Evolutionary conservation across 2,113 vertebrate species (phyloP).

Genomic region (Excalfactoria chinensis): DNA sequence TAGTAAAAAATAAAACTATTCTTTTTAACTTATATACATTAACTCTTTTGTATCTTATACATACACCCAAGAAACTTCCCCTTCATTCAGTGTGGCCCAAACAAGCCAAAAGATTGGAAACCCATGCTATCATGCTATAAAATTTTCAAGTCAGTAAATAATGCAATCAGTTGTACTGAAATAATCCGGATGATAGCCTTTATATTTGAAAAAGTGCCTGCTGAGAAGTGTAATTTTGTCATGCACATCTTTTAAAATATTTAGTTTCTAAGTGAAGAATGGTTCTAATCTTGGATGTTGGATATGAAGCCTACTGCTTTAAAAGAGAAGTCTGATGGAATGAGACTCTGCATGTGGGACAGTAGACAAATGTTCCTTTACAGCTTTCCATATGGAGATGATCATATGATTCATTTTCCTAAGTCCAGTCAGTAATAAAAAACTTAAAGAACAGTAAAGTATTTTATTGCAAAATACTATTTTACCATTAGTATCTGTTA

Average conservation of each 20-base stretch:
- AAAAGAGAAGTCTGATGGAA: neutral
- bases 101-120: too few species aligned
- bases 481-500: neutral
- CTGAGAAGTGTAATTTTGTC: conserved; percentile 5
- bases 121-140: neutral
- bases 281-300: neutral
- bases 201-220: neutral
- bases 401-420: neutral
- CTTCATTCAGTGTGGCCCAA: too few species aligned
- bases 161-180: neutral
- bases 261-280: neutral
- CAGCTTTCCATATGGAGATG: neutral
- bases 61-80: too few species aligned
- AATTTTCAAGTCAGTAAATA: neutral
- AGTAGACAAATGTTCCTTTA: neutral
- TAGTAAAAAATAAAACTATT: too few species aligned
- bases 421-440: neutral
- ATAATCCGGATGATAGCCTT: neutral
- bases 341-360: neutral
- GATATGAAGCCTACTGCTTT: neutral
- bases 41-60: too few species aligned
- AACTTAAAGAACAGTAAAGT: neutral
- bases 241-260: neutral
- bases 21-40: too few species aligned
- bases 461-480: neutral